Evolutionary conservation across 2,888 invertebrate species (phyloP).

Genomic region (Exephanes ischioxanthus): DNA sequence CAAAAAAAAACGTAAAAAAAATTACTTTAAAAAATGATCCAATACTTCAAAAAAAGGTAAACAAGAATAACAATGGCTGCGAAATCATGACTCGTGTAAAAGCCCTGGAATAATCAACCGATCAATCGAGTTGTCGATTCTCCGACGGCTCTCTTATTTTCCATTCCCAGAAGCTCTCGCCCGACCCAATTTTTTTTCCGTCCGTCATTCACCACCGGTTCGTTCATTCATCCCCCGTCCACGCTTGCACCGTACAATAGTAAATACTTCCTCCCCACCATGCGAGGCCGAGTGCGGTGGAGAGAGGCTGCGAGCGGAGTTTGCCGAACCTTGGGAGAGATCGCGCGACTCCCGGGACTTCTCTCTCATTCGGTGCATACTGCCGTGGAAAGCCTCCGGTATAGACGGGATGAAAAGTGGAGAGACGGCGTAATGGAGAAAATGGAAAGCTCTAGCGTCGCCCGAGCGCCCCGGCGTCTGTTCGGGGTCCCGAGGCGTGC

Average conservation of each 20-base stretch:
- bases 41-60: not conserved
- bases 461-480: not conserved
- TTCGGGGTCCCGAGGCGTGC: not conserved
- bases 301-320: not conserved
- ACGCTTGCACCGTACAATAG: not conserved
- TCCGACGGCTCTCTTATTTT: too few relatives aligned
- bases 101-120: not conserved
- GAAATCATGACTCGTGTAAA: not conserved
- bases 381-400: not conserved
- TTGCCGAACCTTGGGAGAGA: not conserved
- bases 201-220: not conserved
- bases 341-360: not conserved
- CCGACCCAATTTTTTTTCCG: not conserved
- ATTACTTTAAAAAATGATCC: too few relatives aligned
- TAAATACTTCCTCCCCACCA: not conserved
- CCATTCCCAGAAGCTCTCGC: too few relatives aligned
- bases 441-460: constrained; percentile 61
- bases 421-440: constrained; percentile 63
- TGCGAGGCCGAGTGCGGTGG: not conserved
- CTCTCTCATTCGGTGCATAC: not conserved
- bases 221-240: not conserved
- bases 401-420: constrained; percentile 62
- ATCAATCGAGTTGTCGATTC: not conserved
- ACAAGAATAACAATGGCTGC: not conserved
- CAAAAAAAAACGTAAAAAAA: too few relatives aligned